A percentile compares a stretch with the other conserved stretches of the same genome.
phyloP scores from a whole-genome alignment of 2,113 vertebrate genomes.

The Vimba vimba region DNA sequence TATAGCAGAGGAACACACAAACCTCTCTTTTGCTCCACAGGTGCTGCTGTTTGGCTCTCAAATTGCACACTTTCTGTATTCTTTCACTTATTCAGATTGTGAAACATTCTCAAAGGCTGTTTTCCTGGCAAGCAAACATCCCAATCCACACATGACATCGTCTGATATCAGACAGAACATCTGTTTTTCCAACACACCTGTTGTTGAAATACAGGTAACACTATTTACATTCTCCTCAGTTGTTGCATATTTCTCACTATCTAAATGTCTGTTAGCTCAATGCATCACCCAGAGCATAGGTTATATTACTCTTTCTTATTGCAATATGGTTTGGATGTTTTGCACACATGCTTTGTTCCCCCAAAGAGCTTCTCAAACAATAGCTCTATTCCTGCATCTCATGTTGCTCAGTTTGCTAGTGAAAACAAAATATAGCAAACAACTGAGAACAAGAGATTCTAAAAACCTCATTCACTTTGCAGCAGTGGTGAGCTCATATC shows the following conservation, averaged over 20 bases:
- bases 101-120: neutral
- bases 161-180: conserved; percentile 6
- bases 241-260: neutral
- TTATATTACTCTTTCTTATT: conserved; percentile 28
- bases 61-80: neutral
- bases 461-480: conserved; percentile 34
- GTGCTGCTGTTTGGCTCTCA: neutral
- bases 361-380: conserved; percentile 65
- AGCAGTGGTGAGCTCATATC: conserved; percentile 15
- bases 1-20: neutral
- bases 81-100: neutral
- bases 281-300: conserved; percentile 3
- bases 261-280: conserved; percentile 17
- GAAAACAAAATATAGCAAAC: conserved; percentile 26
- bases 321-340: conserved; percentile 29
- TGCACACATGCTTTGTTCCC: conserved; percentile 55
- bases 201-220: neutral
- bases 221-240: conserved; percentile 26
- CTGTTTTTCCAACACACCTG: conserved; percentile 36
- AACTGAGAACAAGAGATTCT: neutral
- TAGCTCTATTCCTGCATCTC: conserved; percentile 58
- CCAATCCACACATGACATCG: neutral
- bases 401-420: conserved; percentile 54
- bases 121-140: conserved; percentile 36
- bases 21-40: neutral